phyloP scores from a whole-genome alignment of 2,797 vertebrate genomes.

The Amblyopsis hoosieri region DNA sequence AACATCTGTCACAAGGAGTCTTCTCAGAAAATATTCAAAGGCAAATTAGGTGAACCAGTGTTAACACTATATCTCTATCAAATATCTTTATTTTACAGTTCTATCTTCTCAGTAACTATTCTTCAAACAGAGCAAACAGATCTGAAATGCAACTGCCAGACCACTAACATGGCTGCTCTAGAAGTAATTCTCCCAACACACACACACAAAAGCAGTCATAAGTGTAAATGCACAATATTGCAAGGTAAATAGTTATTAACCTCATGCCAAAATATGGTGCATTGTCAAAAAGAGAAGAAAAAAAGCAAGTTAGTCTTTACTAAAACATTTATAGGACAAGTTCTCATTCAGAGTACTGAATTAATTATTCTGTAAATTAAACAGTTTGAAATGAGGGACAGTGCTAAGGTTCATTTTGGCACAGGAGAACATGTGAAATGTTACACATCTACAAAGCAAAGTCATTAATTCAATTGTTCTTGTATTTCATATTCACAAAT shows the following conservation, averaged over 20 bases:
- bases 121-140: not conserved
- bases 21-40: slow-evolving; percentile 18
- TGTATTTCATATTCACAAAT: slow-evolving; percentile 52
- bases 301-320: no score
- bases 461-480: slow-evolving; percentile 33
- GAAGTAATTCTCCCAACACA: slow-evolving; percentile 10
- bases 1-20: slow-evolving; percentile 6
- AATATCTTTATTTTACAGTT: not conserved
- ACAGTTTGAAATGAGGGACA: slow-evolving; percentile 8
- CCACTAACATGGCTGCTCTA: slow-evolving; percentile 1
- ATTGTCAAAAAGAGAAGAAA: not conserved
- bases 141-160: not conserved
- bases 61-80: slow-evolving; percentile 32
- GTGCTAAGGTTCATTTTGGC: slow-evolving; percentile 2
- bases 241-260: not conserved
- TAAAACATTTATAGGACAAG: no score
- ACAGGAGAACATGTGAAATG: slow-evolving; percentile 22
- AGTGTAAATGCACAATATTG: slow-evolving; percentile 18
- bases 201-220: slow-evolving; percentile 2
- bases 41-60: slow-evolving; percentile 23
- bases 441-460: slow-evolving; percentile 11
- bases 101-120: not conserved
- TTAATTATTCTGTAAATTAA: slow-evolving; percentile 14
- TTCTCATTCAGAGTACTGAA: slow-evolving; percentile 11
- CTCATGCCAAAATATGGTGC: not conserved